Evolutionary conservation across 2,797 vertebrate species (phyloP), one percentile per base, ranked within the genome.

Genomic region (Peromyscus nudipes): DNA sequence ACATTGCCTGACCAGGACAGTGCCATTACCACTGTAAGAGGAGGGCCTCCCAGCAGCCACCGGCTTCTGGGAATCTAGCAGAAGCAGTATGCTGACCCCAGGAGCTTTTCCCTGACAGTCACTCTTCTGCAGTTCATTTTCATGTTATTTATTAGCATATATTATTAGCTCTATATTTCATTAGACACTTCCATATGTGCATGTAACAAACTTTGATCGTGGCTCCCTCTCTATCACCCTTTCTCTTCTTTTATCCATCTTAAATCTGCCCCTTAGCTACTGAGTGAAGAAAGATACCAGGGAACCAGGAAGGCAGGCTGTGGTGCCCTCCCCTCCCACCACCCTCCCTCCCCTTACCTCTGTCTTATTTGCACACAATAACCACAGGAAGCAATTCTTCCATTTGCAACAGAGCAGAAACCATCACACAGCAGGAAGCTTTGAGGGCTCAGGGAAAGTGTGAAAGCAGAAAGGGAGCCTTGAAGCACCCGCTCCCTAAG

Each of bases 331-430:
- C 96, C 95, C 69, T 96, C 55, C 0, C 65, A 14, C 95, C 14
- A 55, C 55, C 95, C 77, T 95, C 95, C 81, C 17, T 76, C 84
- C 91, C 93, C 23, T 3, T 25, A 97, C 65, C 94, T 92, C 95
- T 43, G 82, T 92, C 81, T 97, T 96, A 89, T 99, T 98, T 98
- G 98, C 98, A 96, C 98, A 98, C 97, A 98, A 98, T 98, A 98
- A 98, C 97, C 89, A 6, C 85, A 64, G 91, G n/a, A 49, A 97
- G 95, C 86, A 96, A 97, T 97, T 97, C 98, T 52, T 65, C 65
- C 73, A 93, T 91, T 85, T 95, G 97, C 95, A 90, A 97, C 92
- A 92, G 64, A 92, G 96, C 94, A 90, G 96, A 97, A 93, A 96
- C 97, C 97, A 95, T 96, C 96, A 84, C 23, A 75, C 89, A 97